Evolutionary conservation across 2,113 vertebrate species (phyloP).

Genomic region (Petrocephalus zakoni): DNA sequence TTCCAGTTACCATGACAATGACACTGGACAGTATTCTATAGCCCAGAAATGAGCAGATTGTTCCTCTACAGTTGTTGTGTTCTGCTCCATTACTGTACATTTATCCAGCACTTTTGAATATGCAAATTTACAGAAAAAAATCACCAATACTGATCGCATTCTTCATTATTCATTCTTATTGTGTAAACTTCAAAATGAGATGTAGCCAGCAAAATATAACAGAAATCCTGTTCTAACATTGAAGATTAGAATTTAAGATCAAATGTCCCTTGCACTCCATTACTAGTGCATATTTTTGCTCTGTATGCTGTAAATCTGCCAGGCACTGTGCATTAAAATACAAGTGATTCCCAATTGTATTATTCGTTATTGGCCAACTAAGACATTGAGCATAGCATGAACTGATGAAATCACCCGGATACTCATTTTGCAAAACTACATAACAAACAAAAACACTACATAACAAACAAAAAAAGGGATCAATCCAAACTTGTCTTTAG

Average conservation of each 20-base stretch:
- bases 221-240: background rate
- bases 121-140: background rate
- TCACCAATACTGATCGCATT: background rate
- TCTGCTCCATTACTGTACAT: background rate
- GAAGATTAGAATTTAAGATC: background rate
- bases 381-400: background rate
- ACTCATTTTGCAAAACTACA: background rate
- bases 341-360: background rate
- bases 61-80: constrained; percentile 73
- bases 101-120: background rate
- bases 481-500: background rate
- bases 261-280: background rate
- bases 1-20: constrained; percentile 96
- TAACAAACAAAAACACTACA: background rate
- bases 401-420: background rate
- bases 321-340: background rate
- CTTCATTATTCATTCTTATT: background rate
- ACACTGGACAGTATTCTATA: constrained; percentile 93
- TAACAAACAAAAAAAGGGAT: background rate
- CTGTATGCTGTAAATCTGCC: background rate
- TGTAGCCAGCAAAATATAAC: background rate
- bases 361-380: background rate
- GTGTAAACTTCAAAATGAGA: background rate
- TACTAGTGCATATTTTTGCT: background rate
- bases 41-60: constrained; percentile 91